Percentiles rank a stretch among this genome's conserved stretches.
Conservation (phyloP, 2,113 vertebrate genomes). For the Chionomys nivalis region DNA sequence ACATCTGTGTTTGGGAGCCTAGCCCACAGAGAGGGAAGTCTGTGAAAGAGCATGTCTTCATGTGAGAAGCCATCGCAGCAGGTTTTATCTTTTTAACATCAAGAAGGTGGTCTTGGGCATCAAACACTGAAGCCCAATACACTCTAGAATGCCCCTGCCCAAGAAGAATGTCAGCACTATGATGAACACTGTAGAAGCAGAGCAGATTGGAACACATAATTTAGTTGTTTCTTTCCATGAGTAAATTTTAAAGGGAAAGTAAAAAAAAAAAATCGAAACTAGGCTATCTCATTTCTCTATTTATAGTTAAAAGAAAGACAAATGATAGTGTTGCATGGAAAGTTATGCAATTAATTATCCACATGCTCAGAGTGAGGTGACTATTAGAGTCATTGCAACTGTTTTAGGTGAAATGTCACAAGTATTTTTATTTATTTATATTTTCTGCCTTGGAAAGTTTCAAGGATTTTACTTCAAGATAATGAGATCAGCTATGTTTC, state of each 20-base stretch:
- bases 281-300: not conserved
- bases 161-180: rapidly evolving
- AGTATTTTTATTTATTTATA: conserved; percentile 15
- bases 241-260: not conserved
- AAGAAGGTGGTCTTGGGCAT: not conserved
- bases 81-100: not conserved
- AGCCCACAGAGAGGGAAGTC: not conserved
- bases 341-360: not conserved
- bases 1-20: not conserved
- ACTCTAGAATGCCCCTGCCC: not conserved
- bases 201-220: not conserved
- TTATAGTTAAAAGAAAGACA: not conserved
- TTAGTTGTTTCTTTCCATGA: not conserved
- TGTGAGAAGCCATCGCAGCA: not conserved
- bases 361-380: not conserved
- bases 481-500: conserved; percentile 56
- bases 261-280: not conserved
- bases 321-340: rapidly evolving
- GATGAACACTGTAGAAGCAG: not conserved
- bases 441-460: conserved; percentile 40
- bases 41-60: not conserved
- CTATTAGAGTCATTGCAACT: not conserved
- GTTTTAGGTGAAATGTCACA: not conserved
- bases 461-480: not conserved
- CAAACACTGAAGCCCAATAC: not conserved